Percentiles rank a stretch among this genome's conserved stretches.
These are phyloP conservation scores for Penelope pileata DNA, from an alignment of 2,113 vertebrate genomes.

Conservation along the genomic window DNA sequence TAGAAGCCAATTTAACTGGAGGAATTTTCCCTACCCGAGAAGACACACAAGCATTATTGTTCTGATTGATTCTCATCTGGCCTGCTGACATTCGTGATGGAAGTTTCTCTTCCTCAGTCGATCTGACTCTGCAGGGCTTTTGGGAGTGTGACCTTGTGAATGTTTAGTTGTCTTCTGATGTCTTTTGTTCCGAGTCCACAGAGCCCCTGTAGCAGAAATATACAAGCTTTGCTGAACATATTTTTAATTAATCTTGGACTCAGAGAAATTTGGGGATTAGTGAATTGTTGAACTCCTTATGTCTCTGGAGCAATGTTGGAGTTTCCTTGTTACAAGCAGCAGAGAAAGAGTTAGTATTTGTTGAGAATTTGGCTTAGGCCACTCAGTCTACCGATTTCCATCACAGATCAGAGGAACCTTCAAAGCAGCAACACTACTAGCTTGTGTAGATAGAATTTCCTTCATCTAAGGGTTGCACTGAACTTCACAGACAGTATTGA, in stretches of 20 bases:
- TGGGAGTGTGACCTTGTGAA: background rate
- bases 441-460: background rate
- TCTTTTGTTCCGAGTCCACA: background rate
- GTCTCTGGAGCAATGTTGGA: slow-evolving; percentile 12
- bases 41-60: background rate
- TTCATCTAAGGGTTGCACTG: background rate
- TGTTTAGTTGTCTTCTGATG: slow-evolving; percentile 26
- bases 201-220: background rate
- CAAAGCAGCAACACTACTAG: background rate
- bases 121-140: background rate
- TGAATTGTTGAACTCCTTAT: background rate
- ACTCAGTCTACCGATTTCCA: background rate
- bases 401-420: background rate
- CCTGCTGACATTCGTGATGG: background rate
- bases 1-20: background rate
- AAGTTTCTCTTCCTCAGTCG: background rate
- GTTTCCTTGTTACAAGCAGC: background rate
- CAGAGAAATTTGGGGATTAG: slow-evolving; percentile 39
- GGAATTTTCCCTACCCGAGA: background rate
- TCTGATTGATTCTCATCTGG: background rate
- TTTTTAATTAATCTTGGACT: slow-evolving; percentile 51
- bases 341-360: background rate
- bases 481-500: background rate
- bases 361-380: background rate
- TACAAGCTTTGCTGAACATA: slow-evolving; percentile 4